Conservation (phyloP, 2,797 vertebrate genomes). For the Gallirallus australis region DNA sequence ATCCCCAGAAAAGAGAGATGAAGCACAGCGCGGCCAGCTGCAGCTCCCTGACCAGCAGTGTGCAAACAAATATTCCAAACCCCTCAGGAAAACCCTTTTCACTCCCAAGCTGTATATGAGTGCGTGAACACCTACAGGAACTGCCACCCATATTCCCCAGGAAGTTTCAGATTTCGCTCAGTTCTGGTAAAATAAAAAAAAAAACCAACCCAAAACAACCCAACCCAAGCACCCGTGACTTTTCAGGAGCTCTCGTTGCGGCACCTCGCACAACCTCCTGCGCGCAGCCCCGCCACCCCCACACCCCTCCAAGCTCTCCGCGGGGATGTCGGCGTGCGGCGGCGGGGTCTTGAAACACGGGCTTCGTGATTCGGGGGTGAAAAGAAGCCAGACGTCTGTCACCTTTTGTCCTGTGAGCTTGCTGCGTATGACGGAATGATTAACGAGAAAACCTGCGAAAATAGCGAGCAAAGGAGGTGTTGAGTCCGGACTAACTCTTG, state of each 20-base stretch:
- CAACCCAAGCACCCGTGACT: neutral
- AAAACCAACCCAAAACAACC: no score
- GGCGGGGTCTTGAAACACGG: neutral
- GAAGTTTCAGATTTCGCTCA: neutral
- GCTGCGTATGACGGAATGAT: neutral
- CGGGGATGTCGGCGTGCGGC: neutral
- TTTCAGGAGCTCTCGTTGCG: neutral
- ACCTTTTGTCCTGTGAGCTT: neutral
- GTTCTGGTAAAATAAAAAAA: neutral
- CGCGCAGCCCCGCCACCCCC: neutral
- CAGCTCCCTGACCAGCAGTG: neutral
- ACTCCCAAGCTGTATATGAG: accelerated
- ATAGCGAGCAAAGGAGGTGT: accelerated
- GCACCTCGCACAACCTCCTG: accelerated
- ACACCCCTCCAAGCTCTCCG: neutral
- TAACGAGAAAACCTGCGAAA: neutral
- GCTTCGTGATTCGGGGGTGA: neutral
- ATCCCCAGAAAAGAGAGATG: neutral
- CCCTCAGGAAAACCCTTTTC: neutral
- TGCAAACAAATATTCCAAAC: neutral
- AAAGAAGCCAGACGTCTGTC: neutral
- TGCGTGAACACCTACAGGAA: accelerated
- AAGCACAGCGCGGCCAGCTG: accelerated
- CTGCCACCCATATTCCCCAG: neutral
- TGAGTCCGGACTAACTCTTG: neutral